Conservation (phyloP, 2,888 invertebrate species). For the Augiades crinisus region DNA sequence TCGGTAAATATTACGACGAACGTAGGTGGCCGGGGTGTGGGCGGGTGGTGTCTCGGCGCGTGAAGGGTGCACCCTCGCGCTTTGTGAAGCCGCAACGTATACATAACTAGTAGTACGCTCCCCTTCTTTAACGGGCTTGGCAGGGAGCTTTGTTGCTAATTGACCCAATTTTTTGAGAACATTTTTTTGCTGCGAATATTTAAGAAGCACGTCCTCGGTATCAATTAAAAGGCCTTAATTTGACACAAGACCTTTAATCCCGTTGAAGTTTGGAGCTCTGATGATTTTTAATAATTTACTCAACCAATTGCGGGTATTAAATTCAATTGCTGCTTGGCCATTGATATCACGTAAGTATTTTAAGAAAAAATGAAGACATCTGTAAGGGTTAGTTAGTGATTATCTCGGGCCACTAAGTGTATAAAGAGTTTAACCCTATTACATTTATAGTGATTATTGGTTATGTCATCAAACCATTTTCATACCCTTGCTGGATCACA, state of each 20-base stretch:
- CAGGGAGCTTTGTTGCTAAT: constrained; percentile 59
- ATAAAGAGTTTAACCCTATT: too few species aligned
- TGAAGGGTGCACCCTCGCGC: constrained; percentile 58
- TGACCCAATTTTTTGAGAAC: constrained; percentile 66
- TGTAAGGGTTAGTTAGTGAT: too few species aligned
- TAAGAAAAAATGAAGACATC: too few species aligned
- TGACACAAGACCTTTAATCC: constrained; percentile 41
- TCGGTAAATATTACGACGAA: constrained; percentile 29
- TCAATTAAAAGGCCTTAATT: constrained; percentile 45
- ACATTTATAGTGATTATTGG: too few species aligned
- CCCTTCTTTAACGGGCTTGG: constrained; percentile 52
- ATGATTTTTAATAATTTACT: constrained; percentile 1
- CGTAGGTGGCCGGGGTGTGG: constrained; percentile 30
- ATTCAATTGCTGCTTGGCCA: not conserved
- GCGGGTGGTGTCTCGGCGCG: constrained; percentile 46
- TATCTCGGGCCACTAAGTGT: too few species aligned
- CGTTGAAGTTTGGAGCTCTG: constrained; percentile 27
- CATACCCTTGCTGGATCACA: too few species aligned
- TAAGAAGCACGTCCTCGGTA: constrained; percentile 36
- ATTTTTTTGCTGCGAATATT: constrained; percentile 42
- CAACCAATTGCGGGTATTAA: not conserved
- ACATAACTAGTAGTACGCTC: constrained; percentile 47
- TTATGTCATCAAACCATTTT: too few species aligned
- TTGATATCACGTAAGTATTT: too few species aligned
- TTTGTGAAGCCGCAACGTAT: constrained; percentile 53